Evolutionary conservation across 1,140 invertebrate species (phyloP).

Genomic region (Ceratina japonica): DNA sequence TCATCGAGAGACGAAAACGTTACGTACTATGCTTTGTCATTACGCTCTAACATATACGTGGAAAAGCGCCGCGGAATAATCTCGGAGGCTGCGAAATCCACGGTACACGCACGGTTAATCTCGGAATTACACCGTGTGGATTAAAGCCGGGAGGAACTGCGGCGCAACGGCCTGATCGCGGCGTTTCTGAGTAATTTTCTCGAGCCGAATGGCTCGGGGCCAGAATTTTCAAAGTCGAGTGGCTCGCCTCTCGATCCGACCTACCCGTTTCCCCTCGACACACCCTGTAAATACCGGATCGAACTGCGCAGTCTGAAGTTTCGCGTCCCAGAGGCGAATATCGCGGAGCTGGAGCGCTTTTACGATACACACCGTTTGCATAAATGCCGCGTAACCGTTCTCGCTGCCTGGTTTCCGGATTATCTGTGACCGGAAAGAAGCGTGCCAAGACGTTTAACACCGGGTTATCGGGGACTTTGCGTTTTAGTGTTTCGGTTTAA

Average conservation of each 20-base stretch:
- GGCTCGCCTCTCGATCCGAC: no score
- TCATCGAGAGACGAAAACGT: conserved; percentile 7
- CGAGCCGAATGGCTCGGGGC: background rate
- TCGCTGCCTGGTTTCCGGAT: background rate
- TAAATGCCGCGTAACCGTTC: background rate
- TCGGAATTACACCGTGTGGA: conserved; percentile 54
- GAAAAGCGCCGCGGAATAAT: conserved; percentile 48
- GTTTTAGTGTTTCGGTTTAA: background rate
- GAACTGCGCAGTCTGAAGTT: conserved; percentile 34
- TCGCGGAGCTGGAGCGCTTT: conserved; percentile 5
- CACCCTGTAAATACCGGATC: conserved; percentile 43
- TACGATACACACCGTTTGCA: background rate
- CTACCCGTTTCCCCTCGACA: background rate
- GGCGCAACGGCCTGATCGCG: conserved; percentile 28
- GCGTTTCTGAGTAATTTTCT: conserved; percentile 48
- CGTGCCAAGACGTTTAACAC: background rate
- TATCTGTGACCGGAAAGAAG: background rate
- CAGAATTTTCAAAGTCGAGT: conserved; percentile 51
- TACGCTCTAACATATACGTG: conserved; percentile 19
- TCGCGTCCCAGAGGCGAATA: conserved; percentile 25
- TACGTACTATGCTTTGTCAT: conserved; percentile 22
- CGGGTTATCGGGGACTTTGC: background rate
- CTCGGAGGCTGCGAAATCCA: conserved; percentile 36
- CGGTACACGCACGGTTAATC: conserved; percentile 53
- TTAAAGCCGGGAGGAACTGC: conserved; percentile 27